phyloP scores from a whole-genome alignment of 2,888 invertebrate genomes.

The Drosophila trichaetosa region DNA sequence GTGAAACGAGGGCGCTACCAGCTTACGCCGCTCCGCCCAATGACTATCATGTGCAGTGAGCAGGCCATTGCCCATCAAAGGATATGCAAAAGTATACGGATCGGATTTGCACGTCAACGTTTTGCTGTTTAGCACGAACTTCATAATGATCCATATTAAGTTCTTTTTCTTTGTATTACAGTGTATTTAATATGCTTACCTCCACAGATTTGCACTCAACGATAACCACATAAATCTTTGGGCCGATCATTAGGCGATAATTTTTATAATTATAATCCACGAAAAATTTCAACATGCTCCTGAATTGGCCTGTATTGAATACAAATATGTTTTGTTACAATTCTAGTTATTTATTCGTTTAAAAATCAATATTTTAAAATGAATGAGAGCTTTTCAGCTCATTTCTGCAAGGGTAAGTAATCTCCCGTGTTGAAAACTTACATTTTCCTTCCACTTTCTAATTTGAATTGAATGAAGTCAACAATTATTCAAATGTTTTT shows the following conservation, averaged over 20 bases:
- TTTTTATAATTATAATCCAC: slow-evolving; percentile 38
- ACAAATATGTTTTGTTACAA: not conserved
- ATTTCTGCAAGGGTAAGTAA: too few relatives aligned
- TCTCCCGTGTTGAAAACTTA: too few relatives aligned
- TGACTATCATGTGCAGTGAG: slow-evolving; percentile 83
- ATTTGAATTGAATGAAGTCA: not conserved
- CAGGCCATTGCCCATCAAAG: slow-evolving; percentile 85
- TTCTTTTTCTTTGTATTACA: not conserved
- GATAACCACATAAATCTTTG: slow-evolving; percentile 48
- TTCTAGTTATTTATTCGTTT: not conserved
- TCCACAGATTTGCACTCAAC: slow-evolving; percentile 55
- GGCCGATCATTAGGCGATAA: slow-evolving; percentile 54
- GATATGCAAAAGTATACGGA: slow-evolving; percentile 81
- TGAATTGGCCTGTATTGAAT: slow-evolving; percentile 41
- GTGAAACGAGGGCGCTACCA: slow-evolving; percentile 86
- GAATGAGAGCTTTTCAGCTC: too few relatives aligned
- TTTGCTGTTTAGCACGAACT: slow-evolving; percentile 80
- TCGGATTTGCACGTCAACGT: slow-evolving; percentile 84
- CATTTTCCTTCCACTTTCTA: not conserved
- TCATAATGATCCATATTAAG: not conserved
- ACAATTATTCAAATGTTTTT: not conserved
- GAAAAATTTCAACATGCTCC: slow-evolving; percentile 34
- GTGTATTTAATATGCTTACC: slow-evolving; percentile 33
- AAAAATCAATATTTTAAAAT: too few relatives aligned
- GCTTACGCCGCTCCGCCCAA: slow-evolving; percentile 85